These are phyloP conservation scores for Alloplasta piceator DNA, from an alignment of 2,888 invertebrate genomes.

Conservation along the genomic window DNA sequence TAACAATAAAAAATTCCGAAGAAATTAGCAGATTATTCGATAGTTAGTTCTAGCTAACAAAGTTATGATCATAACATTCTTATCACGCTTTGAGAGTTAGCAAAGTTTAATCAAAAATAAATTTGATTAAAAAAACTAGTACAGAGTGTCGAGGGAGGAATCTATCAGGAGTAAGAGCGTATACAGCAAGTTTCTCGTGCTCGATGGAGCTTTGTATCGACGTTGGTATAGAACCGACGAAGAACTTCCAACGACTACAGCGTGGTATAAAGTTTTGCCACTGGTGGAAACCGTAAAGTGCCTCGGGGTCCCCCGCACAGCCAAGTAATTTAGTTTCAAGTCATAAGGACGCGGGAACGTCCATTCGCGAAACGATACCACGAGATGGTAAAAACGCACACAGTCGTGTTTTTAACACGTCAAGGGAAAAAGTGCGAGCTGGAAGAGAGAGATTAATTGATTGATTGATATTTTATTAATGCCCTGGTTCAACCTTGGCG, in stretches of 20 bases:
- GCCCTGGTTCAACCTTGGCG: too few species aligned
- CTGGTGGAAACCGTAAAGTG: constrained; percentile 58
- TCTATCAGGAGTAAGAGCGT: constrained; percentile 22
- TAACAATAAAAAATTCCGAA: too few species aligned
- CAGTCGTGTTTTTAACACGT: constrained; percentile 35
- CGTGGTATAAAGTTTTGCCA: constrained; percentile 55
- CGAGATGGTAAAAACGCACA: constrained; percentile 41
- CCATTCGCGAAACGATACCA: constrained; percentile 22
- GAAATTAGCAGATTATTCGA: too few species aligned
- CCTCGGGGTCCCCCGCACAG: constrained; percentile 43
- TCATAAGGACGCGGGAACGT: constrained; percentile 43
- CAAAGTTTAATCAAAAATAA: constrained; percentile 30
- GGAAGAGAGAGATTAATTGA: constrained; percentile 2
- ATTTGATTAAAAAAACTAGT: background rate
- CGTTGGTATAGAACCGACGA: constrained; percentile 33
- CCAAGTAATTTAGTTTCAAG: constrained; percentile 61
- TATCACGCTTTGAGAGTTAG: background rate
- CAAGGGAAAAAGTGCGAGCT: constrained; percentile 30
- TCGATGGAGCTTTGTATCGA: constrained; percentile 52
- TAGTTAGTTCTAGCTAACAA: too few species aligned
- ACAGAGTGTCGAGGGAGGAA: constrained; percentile 8
- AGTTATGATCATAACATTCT: too few species aligned
- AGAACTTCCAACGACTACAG: constrained; percentile 43
- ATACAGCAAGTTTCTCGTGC: constrained; percentile 38
- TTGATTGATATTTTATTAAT: too few species aligned